Conservation (phyloP, 2,888 invertebrate species). For the Cryptus viduatorius region DNA sequence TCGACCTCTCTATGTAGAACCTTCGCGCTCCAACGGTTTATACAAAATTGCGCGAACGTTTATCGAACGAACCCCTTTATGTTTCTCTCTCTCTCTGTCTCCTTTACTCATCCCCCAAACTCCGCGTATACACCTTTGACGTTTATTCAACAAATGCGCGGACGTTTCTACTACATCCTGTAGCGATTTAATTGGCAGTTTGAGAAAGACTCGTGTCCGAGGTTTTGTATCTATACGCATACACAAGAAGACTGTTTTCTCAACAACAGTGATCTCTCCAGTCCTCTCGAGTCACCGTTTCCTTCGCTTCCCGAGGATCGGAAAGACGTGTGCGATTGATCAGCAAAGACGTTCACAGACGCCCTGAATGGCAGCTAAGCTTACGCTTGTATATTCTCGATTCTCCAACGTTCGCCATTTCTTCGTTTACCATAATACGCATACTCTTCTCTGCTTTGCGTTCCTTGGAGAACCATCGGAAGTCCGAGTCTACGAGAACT, state of each 20-base stretch:
- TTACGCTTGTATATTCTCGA: constrained; percentile 10
- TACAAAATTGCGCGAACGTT: constrained; percentile 26
- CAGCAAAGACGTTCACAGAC: constrained; percentile 39
- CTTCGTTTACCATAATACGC: constrained; percentile 36
- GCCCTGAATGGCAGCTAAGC: constrained; percentile 42
- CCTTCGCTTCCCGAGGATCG: constrained; percentile 25
- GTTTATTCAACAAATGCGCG: constrained; percentile 23
- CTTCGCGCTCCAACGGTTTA: background rate
- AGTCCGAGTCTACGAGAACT: background rate
- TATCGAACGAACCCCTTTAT: background rate
- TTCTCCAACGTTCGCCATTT: constrained; percentile 24
- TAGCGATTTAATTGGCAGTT: constrained; percentile 61
- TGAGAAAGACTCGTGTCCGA: constrained; percentile 36
- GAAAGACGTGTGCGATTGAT: constrained; percentile 55
- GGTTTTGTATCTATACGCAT: background rate
- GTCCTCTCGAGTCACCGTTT: constrained; percentile 19
- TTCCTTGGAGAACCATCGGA: constrained; percentile 45
- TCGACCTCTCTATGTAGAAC: background rate
- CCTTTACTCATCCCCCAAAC: background rate
- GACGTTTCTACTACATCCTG: background rate
- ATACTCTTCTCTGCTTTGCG: constrained; percentile 6
- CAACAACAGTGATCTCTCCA: constrained; percentile 36
- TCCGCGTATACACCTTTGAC: constrained; percentile 28
- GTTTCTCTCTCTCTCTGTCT: too few species aligned
- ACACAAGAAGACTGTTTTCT: constrained; percentile 33